Percentiles rank a stretch among this genome's conserved stretches.
phyloP scores from a whole-genome alignment of 2,113 vertebrate species.

The Stomatorhinus ivindoensis region DNA sequence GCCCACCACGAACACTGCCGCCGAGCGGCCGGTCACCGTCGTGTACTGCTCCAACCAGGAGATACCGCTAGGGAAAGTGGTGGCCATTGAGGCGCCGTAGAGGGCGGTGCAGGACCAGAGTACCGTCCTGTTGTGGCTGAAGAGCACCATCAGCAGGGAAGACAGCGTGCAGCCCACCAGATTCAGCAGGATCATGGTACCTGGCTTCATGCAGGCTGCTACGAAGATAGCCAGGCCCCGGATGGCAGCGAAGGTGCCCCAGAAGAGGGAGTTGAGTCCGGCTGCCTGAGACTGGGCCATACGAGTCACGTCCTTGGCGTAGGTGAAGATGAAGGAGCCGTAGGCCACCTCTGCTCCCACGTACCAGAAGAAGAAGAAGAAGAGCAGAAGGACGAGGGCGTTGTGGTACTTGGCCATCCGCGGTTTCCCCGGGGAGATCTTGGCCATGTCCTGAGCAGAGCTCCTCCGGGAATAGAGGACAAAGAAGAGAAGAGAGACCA shows the following conservation, averaged over 20 bases:
- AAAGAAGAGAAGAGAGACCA: constrained; percentile 66
- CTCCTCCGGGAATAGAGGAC: constrained; percentile 55
- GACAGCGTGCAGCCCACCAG: constrained; percentile 64
- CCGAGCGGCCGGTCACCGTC: constrained; percentile 60
- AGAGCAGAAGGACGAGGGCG: constrained; percentile 67
- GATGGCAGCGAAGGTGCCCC: constrained; percentile 72
- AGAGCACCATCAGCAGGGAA: constrained; percentile 65
- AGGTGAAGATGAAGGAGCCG: constrained; percentile 82
- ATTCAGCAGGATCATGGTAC: constrained; percentile 76
- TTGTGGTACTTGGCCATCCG: constrained; percentile 64
- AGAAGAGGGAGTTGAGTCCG: constrained; percentile 81
- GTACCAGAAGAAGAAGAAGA: constrained; percentile 81
- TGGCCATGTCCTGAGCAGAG: constrained; percentile 39
- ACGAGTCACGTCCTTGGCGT: constrained; percentile 53
- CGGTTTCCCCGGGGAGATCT: constrained; percentile 33
- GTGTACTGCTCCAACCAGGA: constrained; percentile 94
- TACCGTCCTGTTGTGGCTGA: constrained; percentile 35
- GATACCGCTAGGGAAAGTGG: constrained; percentile 83
- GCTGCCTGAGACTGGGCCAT: constrained; percentile 67
- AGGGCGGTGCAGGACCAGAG: constrained; percentile 70
- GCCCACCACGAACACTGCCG: constrained; percentile 73
- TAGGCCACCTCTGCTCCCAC: constrained; percentile 87
- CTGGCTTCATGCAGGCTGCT: constrained; percentile 67
- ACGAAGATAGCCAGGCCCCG: constrained; percentile 77
- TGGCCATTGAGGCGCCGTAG: constrained; percentile 84